Evolutionary conservation across 2,797 vertebrate species (phyloP), one percentile per base, ranked within the genome.

Genomic region (Pangasius macronema): DNA sequence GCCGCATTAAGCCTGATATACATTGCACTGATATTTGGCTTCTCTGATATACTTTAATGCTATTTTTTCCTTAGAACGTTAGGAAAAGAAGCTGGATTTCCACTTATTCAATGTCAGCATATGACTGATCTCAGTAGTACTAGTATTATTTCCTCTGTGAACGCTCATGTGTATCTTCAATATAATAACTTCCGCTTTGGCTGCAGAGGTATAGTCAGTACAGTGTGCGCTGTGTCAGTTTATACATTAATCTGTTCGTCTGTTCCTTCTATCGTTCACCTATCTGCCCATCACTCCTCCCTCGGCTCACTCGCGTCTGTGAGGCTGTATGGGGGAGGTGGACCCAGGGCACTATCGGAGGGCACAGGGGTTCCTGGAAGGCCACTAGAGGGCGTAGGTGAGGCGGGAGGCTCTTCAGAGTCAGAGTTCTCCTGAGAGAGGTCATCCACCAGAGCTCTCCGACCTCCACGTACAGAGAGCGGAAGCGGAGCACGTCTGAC

Each of bases 391-490:
- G 96, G 95, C 0, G 95, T 95, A 0, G 95, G 95, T 0, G 96
- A 95, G 86, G 94, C 93, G 1, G 95, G 95, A 51, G 94, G 95
- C 88, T 96, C 96, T 85, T 98, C 97, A 0, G 96, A 97, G 65
- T 96, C 97, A 0, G 97, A 97, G 86, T 97, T 97, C 85, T 97
- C 97, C 89, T 97, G 93, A 8, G 97, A 97, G 61, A 97, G 92
- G 93, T 98, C 97, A 82, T 97, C 97, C 51, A 98, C 96, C 86
- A 97, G 93, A 0, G 97, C 95, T 0, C 97, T 95, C 55, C 97
- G 96, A 8, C 96, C 96, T 86, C 94, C 94, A 42, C 95, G 96
- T 91, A 96, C 91, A 2, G 94, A 92, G 88, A 96, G 87, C 72
- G 97, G 96, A 87, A 96, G 90, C 0, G 95, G 94, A 75, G 93